Evolutionary conservation across 2,113 vertebrate genomes (phyloP).

Genomic region (Dolichallabes microphthalmus): DNA sequence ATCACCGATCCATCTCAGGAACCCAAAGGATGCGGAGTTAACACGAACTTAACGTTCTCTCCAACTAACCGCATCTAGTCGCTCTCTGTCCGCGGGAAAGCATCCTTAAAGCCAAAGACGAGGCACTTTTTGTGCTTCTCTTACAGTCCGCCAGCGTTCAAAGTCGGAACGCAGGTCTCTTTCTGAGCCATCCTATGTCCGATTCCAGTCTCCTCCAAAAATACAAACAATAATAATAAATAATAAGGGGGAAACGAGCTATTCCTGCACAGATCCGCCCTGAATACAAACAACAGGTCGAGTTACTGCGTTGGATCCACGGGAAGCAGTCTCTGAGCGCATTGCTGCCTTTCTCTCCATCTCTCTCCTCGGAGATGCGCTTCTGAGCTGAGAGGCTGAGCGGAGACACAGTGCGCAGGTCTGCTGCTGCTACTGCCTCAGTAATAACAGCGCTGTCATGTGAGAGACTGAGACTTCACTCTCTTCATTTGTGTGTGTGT

Average conservation of each 20-base stretch:
- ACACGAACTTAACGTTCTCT: not conserved
- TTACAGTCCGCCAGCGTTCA: not conserved
- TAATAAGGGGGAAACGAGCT: not conserved
- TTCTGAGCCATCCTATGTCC: not conserved
- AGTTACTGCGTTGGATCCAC: not conserved
- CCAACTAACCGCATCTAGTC: not conserved
- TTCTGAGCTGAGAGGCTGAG: constrained; percentile 6
- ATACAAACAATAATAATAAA: too few relatives aligned
- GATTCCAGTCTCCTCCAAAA: not conserved
- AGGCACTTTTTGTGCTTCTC: not conserved
- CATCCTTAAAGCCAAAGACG: constrained; percentile 14
- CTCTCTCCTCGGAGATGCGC: constrained; percentile 20
- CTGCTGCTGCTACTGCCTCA: constrained; percentile 43
- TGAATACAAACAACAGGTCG: constrained; percentile 17
- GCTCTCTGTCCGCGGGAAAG: not conserved
- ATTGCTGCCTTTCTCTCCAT: not conserved
- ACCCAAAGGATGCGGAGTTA: not conserved
- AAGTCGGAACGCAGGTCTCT: constrained; percentile 20
- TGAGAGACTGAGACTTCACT: constrained; percentile 50
- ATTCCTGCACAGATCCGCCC: not conserved
- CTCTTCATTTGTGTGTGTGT: not conserved
- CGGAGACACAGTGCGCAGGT: constrained; percentile 8
- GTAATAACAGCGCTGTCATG: constrained; percentile 50
- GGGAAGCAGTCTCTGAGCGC: not conserved
- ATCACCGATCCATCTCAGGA: constrained; percentile 59